A percentile compares a stretch with the other conserved stretches of the same genome.
These are phyloP conservation scores for Cephus pulcher DNA, from an alignment of 2,888 invertebrate species.

Conservation along the genomic window DNA sequence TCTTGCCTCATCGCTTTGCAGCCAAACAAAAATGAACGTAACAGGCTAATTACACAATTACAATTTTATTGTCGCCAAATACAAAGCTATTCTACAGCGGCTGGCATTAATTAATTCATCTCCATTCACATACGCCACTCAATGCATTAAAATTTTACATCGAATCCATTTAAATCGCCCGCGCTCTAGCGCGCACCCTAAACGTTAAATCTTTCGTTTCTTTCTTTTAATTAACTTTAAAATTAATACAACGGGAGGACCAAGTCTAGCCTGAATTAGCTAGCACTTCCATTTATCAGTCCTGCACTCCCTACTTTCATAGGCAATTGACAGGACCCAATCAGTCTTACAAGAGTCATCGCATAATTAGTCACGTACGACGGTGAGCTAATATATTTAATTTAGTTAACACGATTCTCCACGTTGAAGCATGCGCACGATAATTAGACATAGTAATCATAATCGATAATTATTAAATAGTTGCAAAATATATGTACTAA, in stretches of 20 bases:
- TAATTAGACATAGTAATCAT: constrained; percentile 1
- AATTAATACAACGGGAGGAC: constrained; percentile 2
- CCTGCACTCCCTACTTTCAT: constrained; percentile 28
- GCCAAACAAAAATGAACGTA: not conserved
- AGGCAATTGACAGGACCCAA: constrained; percentile 31
- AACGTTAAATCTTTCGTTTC: not conserved
- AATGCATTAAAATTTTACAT: no score
- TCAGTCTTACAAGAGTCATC: constrained; percentile 30
- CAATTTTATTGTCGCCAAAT: constrained; percentile 25
- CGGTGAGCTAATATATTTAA: constrained; percentile 15
- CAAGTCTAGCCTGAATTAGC: not conserved
- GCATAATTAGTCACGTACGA: constrained; percentile 7
- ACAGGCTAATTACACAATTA: constrained; percentile 13
- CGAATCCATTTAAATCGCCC: no score
- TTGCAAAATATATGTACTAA: constrained; percentile 29
- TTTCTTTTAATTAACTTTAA: not conserved
- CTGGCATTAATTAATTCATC: not conserved
- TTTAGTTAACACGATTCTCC: constrained; percentile 13
- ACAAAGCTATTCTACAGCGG: constrained; percentile 28
- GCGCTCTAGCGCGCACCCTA: no score
- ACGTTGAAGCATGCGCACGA: constrained; percentile 11
- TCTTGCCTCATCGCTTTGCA: constrained; percentile 10
- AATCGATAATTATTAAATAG: constrained; percentile 14
- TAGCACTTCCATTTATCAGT: constrained; percentile 8
- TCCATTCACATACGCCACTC: not conserved